Evolutionary conservation across 35 echinoderm and acorn worm species (phyloP), one percentile per base, ranked within the genome.

Genomic region (Strongylocentrotus purpuratus): DNA sequence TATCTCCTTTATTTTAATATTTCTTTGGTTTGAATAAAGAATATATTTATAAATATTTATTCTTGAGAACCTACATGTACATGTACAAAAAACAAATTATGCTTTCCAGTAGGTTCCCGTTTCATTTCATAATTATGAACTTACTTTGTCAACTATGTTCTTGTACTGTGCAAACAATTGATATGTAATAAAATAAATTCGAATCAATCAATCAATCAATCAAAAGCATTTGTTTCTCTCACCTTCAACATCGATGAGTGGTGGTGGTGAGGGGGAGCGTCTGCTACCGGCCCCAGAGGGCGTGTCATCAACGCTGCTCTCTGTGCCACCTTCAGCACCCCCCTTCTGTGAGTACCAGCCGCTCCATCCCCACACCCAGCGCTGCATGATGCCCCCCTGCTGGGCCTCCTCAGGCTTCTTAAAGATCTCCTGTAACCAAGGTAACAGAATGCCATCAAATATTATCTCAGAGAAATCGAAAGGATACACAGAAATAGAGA

Each of bases 351-450:
- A 96, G 95, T 90, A 96, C 98, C 96, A 99, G 46, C 95, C 94
- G 46, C 97, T 96, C 98, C 98, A 99, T 50, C 96, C 96, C 95
- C 95, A 97, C 8, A 99, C 94, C 95, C 96, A 98, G 12, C 96
- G 61, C 88, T 97, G 96, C 91, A 97, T 95, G 22, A 94, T 61
- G 31, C 96, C 96, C 45, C 95, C 52, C 88, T 96, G 92, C 7
- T 96, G 88, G 4, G 94, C 85, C 45, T 91, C 85, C 28, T 96
- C 88, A 78, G 61, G 88, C 70, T 96, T 97, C 91, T 97, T 97
- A n/a, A 97, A 97, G 48, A 97, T 61, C 12, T 90, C 97, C 97
- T 98, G 61, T 15, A 85, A n/a, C n/a, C n/a, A 94, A 97, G 25
- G 31, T 28, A 28, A 92, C 85, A 85, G 41, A 94, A 96, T 65